Conservation (phyloP, 2,888 invertebrate species). For the Mesorhabditis spiculigera region DNA sequence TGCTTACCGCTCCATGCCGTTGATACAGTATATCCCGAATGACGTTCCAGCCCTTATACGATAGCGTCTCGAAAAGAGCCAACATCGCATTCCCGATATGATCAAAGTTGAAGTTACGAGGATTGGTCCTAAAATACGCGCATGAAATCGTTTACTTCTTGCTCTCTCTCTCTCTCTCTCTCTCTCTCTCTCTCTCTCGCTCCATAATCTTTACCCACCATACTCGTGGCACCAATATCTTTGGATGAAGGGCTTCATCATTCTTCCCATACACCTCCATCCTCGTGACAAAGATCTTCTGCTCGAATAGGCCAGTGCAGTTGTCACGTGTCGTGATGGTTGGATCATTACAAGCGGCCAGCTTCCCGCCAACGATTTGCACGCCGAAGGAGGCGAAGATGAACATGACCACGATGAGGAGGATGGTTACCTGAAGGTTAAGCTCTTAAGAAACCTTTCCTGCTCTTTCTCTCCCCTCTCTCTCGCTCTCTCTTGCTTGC, state of each 20-base stretch:
- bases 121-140: slow-evolving; percentile 83
- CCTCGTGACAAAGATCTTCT: slow-evolving; percentile 92
- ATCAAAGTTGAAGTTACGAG: slow-evolving; percentile 96
- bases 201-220: slow-evolving; percentile 27
- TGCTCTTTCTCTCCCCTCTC: not conserved
- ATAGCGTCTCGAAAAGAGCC: slow-evolving; percentile 93
- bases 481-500: not conserved
- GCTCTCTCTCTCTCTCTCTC: slow-evolving; percentile 8
- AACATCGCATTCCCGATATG: slow-evolving; percentile 97
- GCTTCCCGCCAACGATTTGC: slow-evolving; percentile 89
- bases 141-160: not conserved
- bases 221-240: slow-evolving; percentile 61
- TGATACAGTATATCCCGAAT: slow-evolving; percentile 95
- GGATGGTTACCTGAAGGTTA: slow-evolving; percentile 77
- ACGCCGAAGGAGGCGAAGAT: slow-evolving; percentile 98
- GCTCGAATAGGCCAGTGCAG: slow-evolving; percentile 90
- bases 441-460: too few species aligned
- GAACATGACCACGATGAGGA: slow-evolving; percentile 94
- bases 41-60: slow-evolving; percentile 99
- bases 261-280: slow-evolving; percentile 83
- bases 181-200: not conserved
- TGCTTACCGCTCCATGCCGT: slow-evolving; percentile 84
- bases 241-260: slow-evolving; percentile 78
- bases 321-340: slow-evolving; percentile 72
- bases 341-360: slow-evolving; percentile 95